A percentile compares a stretch with the other conserved stretches of the same genome.
phyloP scores from a whole-genome alignment of 2,113 vertebrate species.

The Opisthocomus hoazin region DNA sequence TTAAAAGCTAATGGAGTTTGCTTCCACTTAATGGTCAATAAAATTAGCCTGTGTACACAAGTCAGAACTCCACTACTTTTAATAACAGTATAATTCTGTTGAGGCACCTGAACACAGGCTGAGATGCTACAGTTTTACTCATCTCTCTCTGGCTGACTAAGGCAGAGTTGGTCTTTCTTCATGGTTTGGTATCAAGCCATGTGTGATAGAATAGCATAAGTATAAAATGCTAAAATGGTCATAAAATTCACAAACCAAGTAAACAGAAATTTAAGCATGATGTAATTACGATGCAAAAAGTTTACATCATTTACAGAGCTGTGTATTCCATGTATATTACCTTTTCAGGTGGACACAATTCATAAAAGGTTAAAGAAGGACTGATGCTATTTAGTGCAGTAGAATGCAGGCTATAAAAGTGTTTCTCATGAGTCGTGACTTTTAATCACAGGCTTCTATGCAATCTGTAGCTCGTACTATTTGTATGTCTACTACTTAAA shows the following conservation, averaged over 20 bases:
- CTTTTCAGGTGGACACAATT: background rate
- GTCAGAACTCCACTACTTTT: background rate
- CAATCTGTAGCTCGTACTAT: background rate
- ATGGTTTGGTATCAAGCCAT: background rate
- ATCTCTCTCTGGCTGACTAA: background rate
- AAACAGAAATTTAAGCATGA: background rate
- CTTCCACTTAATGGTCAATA: background rate
- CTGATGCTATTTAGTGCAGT: background rate
- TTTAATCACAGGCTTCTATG: background rate
- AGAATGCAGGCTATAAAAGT: background rate
- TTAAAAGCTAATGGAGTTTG: background rate
- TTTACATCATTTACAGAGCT: background rate
- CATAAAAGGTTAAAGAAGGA: background rate
- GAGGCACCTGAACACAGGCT: background rate
- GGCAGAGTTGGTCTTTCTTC: background rate
- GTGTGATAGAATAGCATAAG: background rate
- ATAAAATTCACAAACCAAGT: background rate
- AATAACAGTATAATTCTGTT: background rate
- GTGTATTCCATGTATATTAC: background rate
- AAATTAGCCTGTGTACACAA: background rate
- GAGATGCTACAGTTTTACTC: background rate
- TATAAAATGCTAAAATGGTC: background rate
- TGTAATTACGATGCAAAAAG: background rate
- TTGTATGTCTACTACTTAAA: background rate
- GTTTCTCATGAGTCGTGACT: background rate